phyloP scores from a whole-genome alignment of 2,888 invertebrate genomes.

The Ophioninae sp. region DNA sequence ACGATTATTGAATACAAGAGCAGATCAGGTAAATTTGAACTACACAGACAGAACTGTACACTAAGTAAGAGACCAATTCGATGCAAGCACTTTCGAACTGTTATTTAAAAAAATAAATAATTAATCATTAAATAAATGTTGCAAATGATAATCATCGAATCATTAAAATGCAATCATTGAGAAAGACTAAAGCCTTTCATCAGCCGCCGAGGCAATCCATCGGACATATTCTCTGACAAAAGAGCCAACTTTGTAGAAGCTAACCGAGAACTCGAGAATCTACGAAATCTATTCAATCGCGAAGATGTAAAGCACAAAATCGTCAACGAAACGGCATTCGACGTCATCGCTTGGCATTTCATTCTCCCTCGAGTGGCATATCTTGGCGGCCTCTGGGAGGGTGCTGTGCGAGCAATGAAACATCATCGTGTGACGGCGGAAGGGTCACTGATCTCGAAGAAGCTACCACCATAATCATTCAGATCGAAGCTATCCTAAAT shows the following conservation, averaged over 20 bases:
- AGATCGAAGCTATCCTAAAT: slow-evolving; percentile 44
- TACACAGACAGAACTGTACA: too few species aligned
- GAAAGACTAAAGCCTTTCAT: slow-evolving; percentile 66
- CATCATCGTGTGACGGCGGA: slow-evolving; percentile 20
- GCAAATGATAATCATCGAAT: too few species aligned
- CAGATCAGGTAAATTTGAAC: too few species aligned
- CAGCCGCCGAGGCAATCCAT: slow-evolving; percentile 61
- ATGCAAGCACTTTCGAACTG: too few species aligned
- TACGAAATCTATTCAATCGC: slow-evolving; percentile 1
- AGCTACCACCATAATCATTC: background rate
- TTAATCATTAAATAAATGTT: too few species aligned
- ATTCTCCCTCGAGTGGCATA: slow-evolving; percentile 21
- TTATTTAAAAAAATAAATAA: background rate
- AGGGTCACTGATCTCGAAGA: slow-evolving; percentile 22
- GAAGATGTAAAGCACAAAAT: slow-evolving; percentile 9
- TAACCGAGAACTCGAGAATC: slow-evolving; percentile 50
- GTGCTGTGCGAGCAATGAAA: slow-evolving; percentile 16
- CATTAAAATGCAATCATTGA: too few species aligned
- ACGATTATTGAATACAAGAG: too few species aligned
- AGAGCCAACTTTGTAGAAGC: slow-evolving; percentile 68
- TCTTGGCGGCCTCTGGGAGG: slow-evolving; percentile 41
- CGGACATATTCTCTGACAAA: slow-evolving; percentile 66
- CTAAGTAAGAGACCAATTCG: too few species aligned
- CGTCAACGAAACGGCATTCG: background rate
- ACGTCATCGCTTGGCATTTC: slow-evolving; percentile 43